Evolutionary conservation across 2,888 invertebrate genomes (phyloP).

Genomic region (Drosophila mulleri): DNA sequence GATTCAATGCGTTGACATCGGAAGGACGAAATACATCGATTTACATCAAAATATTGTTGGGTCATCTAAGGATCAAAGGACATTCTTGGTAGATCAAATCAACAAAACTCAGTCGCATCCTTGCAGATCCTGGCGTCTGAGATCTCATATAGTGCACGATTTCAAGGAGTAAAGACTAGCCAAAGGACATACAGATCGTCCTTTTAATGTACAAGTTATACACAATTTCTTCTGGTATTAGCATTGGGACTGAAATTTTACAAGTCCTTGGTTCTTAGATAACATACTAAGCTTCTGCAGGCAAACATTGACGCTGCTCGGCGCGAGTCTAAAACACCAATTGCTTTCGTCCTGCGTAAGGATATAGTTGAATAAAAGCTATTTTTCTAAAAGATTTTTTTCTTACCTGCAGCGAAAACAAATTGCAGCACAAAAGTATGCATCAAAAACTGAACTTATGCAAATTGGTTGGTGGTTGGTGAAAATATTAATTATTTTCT

Average conservation of each 20-base stretch:
- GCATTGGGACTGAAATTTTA: neutral
- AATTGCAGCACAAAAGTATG: neutral
- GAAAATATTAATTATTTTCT: neutral
- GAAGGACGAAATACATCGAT: too few relatives aligned
- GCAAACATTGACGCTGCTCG: neutral
- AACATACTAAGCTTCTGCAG: neutral
- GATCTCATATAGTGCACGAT: neutral
- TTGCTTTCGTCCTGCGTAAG: neutral
- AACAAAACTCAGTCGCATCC: neutral
- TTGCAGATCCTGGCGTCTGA: neutral
- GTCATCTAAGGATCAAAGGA: conserved; percentile 7
- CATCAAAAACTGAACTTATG: neutral
- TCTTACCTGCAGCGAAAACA: neutral
- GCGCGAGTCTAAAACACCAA: neutral
- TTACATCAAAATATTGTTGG: neutral
- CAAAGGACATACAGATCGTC: neutral
- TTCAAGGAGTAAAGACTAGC: too few relatives aligned
- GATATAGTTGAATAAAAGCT: neutral
- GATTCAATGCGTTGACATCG: neutral
- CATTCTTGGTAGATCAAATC: neutral
- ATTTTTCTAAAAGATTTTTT: neutral
- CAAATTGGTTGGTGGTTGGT: neutral
- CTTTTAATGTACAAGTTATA: neutral
- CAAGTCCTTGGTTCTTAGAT: conserved; percentile 1
- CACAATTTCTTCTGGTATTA: neutral